These are phyloP conservation scores for Poeciliopsis retropinna DNA, from an alignment of 2,113 vertebrate species.

Conservation along the genomic window DNA sequence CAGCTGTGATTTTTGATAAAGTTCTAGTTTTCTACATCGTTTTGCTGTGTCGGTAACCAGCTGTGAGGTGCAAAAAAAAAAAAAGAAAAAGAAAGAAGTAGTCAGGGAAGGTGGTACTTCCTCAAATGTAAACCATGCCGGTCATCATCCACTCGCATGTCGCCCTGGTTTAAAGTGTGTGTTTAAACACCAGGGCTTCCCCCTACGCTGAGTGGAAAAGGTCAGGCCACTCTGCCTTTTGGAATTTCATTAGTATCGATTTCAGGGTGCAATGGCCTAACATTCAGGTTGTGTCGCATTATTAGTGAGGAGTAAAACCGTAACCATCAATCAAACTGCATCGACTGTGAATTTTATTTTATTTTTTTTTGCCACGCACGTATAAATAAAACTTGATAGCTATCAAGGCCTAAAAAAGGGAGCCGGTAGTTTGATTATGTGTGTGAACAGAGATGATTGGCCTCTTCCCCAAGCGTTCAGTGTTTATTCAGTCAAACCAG, in stretches of 20 bases:
- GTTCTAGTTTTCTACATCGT: constrained; percentile 8
- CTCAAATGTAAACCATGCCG: constrained; percentile 61
- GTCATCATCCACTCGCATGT: constrained; percentile 25
- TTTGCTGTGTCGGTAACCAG: constrained; percentile 58
- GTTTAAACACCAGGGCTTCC: constrained; percentile 7
- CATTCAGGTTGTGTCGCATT: constrained; percentile 18
- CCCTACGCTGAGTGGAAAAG: constrained; percentile 11
- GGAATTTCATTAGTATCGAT: constrained; percentile 37
- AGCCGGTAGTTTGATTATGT: constrained; percentile 10
- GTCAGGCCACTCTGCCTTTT: constrained; percentile 45
- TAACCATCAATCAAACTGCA: constrained; percentile 10
- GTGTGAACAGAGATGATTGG: constrained; percentile 11
- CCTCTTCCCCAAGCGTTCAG: constrained; percentile 22
- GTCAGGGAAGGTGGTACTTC: constrained; percentile 64
- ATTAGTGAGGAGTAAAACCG: background rate
- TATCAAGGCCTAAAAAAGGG: constrained; percentile 9
- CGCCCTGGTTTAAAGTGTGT: constrained; percentile 25
- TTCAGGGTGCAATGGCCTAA: constrained; percentile 16
- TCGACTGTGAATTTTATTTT: background rate
- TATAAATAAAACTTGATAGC: constrained; percentile 38
- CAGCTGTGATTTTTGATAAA: constrained; percentile 18
- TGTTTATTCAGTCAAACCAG: constrained; percentile 41
- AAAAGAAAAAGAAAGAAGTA: constrained; percentile 38
- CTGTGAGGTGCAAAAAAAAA: constrained; percentile 35
- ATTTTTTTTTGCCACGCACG: constrained; percentile 31